Evolutionary conservation across 2,888 invertebrate genomes (phyloP).

Genomic region (Nematopogon swammerdamellus): DNA sequence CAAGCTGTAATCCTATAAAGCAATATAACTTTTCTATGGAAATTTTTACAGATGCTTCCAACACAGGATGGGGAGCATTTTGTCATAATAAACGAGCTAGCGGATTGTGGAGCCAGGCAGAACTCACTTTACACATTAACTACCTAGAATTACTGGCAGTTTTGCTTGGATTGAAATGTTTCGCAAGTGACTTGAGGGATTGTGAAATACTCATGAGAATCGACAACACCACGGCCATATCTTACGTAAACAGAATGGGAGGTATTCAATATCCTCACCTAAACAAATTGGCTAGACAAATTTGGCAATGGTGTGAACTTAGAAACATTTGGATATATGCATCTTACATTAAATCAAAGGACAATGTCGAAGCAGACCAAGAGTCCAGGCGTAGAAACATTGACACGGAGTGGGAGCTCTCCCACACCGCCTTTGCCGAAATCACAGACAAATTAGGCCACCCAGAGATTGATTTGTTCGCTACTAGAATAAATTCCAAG

Average conservation of each 20-base stretch:
- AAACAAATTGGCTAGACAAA: conserved; percentile 11
- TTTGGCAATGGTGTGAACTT: conserved; percentile 12
- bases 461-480: conserved; percentile 7
- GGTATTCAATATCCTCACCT: no score
- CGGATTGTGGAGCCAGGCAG: conserved; percentile 6
- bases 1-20: not conserved
- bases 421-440: no score
- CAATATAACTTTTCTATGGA: conserved; percentile 8
- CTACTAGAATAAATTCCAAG: conserved; percentile 5
- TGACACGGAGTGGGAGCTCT: conserved; percentile 10
- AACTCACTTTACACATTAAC: conserved; percentile 11
- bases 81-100: conserved; percentile 8
- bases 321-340: conserved; percentile 10
- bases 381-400: conserved; percentile 9
- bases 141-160: conserved; percentile 14
- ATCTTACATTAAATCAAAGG: conserved; percentile 10
- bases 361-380: conserved; percentile 12
- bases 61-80: conserved; percentile 13
- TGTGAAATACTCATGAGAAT: conserved; percentile 11
- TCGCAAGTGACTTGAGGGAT: conserved; percentile 9
- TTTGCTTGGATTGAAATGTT: conserved; percentile 13
- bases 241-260: conserved; percentile 13
- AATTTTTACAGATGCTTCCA: conserved; percentile 16
- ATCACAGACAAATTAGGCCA: no score
- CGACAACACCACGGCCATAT: conserved; percentile 13